Percentiles rank a stretch among this genome's conserved stretches.
These are phyloP conservation scores for Palythoa heliodiscus DNA, from an alignment of 92 coral and sea anemone species.

Conservation along the genomic window DNA sequence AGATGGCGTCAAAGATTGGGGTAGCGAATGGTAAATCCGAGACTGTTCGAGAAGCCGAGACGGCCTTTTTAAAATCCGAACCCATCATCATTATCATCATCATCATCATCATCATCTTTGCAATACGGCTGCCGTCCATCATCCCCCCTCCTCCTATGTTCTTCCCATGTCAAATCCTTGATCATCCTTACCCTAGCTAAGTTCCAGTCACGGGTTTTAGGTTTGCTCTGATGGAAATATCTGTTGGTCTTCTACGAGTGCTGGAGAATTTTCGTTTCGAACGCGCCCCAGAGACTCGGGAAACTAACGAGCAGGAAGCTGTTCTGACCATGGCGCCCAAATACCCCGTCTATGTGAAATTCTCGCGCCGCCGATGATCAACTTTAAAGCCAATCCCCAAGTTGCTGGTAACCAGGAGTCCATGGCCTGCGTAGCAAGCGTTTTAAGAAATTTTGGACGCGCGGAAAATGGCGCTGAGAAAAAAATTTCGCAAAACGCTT, in stretches of 20 bases:
- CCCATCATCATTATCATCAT: no score
- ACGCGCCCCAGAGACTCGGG: conserved; percentile 35
- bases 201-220: background rate
- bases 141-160: background rate
- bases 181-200: background rate
- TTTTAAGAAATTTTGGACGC: no score
- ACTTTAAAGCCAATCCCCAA: background rate
- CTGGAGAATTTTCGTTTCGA: conserved; percentile 23
- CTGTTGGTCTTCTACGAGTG: conserved; percentile 17
- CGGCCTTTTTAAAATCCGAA: no score
- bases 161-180: background rate
- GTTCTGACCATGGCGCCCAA: conserved; percentile 29
- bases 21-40: no score
- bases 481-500: no score
- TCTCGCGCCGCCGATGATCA: conserved; percentile 29
- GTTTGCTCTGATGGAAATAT: conserved; percentile 31
- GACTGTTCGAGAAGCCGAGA: no score
- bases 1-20: no score
- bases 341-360: conserved; percentile 11
- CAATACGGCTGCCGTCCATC: background rate
- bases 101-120: background rate
- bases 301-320: conserved; percentile 29
- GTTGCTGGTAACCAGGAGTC: no score
- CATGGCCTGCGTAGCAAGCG: no score
- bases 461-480: no score